Evolutionary conservation across 2,888 invertebrate genomes (phyloP), one percentile per base, ranked within the genome.

Genomic region (Lepas anatifera): DNA sequence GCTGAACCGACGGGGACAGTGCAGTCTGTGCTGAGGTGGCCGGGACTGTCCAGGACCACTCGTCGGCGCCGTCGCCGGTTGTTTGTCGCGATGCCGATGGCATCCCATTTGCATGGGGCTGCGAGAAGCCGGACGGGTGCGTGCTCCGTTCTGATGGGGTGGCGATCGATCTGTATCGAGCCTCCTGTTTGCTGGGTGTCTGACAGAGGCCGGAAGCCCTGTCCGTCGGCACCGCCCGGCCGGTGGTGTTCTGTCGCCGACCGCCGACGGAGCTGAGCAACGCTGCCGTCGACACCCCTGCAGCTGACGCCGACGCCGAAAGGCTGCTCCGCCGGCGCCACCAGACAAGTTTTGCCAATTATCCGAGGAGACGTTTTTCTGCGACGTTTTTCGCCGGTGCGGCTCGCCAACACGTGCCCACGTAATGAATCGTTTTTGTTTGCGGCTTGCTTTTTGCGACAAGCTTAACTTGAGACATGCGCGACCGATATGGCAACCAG

Each of bases 341-440:
- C n/a, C n/a, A n/a, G n/a, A n/a, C 58, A 10, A 58, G 22, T 18
- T 58, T 58, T 58, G 58, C 58, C 35, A 58, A 58, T 58, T 58
- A 58, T 58, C 58, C 58, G 22, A 35, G 58, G 32, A 22, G 58
- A 8, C 25, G 35, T 58, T 58, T 58, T 35, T 22, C 22, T 22
- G 58, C 32, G 13, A 7, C 25, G 58, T 58, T 58, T 58, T 58
- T 58, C 35, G 22, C 10, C 58, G n/a, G 18, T 2, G 35, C 35
- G 13, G 22, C n/a, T 35, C 25, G 18, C 22, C n/a, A n/a, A n/a
- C 29, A 27, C 52, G 52, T 52, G 52, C 52, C 29, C 1, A 4
- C 27, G 25, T 52, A 52, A 52, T 52, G 27, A 29, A 52, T 27
- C 29, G 52, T 52, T 52, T 52, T 52, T 43, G 43, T 43, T 43